Evolutionary conservation across 2,113 vertebrate species (phyloP), one percentile per base, ranked within the genome.

Genomic region (Amia ocellicauda): DNA sequence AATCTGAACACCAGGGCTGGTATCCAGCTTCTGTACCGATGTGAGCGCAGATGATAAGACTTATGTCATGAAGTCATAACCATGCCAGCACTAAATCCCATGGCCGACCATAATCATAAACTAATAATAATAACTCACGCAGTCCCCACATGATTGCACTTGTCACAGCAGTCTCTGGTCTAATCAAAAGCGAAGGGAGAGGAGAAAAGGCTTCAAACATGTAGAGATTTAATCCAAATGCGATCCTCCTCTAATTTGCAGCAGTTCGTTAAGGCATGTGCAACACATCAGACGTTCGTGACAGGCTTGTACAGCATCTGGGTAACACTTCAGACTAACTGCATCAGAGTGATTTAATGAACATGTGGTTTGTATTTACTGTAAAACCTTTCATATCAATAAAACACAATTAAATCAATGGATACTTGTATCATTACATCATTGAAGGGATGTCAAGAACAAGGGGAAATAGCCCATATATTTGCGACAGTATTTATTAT

Each of bases 281-380:
- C 14, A 27, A 49, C 28, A 28, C 43, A n/a, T 47, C 59, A 47
- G n/a, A 27, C n/a, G 14, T 7, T 13, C 2, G 36, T 59, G 57
- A 23, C 9, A 40, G 9, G 20, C n/a, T 36, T 17, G 13, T 42
- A 9, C 19, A 42, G 13, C 57, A 59, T 43, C 40, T 42, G 36
- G 19, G 36, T 59, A 59, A 43, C 2, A 2, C 40, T 43, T 59
- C 20, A 24, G 19, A 4, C 23, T 19, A 16, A 59, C 40, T 40
- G 14, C 4, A 26, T 42, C 1, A 59, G 24, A 58, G 2, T 9
- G 1, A 7, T 59, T 59, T 59, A 36, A 40, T 36, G 28, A 58
- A 58, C 55, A 36, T 59, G 22, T 43, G n/a, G 20, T 8, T 23
- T 40, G 24, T 47, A 16, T 59, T 59, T 36, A 26, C 36, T 42